These are phyloP conservation scores for Mongoloraphidia duomilia DNA, from an alignment of 2,888 invertebrate species.

Conservation along the genomic window DNA sequence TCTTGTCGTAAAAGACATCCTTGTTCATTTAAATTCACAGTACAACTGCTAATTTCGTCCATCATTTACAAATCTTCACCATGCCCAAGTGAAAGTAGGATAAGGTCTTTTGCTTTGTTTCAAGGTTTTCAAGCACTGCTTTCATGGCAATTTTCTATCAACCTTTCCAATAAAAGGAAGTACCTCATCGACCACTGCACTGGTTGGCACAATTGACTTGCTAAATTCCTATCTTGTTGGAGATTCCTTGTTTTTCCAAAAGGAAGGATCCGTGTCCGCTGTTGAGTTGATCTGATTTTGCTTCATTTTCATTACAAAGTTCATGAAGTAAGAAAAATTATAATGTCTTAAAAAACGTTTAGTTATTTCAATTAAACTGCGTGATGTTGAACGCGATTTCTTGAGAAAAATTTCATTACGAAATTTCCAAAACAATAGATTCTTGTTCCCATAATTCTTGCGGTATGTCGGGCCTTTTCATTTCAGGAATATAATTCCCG, in stretches of 20 bases:
- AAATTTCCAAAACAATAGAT: conserved; percentile 2
- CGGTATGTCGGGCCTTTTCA: conserved; percentile 1
- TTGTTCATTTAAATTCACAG: conserved; percentile 4
- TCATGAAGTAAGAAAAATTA: conserved; percentile 24
- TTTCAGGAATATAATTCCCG: conserved; percentile 5
- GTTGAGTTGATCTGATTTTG: conserved; percentile 19
- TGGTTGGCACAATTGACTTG: conserved; percentile 4
- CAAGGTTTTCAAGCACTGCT: neutral
- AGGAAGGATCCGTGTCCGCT: conserved; percentile 2
- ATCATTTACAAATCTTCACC: conserved; percentile 4
- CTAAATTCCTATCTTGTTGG: conserved; percentile 1
- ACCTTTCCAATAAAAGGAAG: conserved; percentile 1
- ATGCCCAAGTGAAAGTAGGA: neutral
- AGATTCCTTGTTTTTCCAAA: conserved; percentile 1
- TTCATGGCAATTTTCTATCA: neutral
- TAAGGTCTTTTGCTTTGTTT: conserved; percentile 2
- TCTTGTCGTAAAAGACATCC: conserved; percentile 5
- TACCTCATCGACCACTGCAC: conserved; percentile 3
- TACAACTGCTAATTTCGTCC: conserved; percentile 3
- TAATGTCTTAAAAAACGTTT: conserved; percentile 10
- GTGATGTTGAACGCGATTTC: neutral
- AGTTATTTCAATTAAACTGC: neutral
- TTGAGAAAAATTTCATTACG: neutral
- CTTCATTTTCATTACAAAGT: conserved; percentile 25
- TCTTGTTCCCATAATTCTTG: conserved; percentile 2